These are phyloP conservation scores for Melieria picta DNA, from an alignment of 2,888 invertebrate genomes.

Conservation along the genomic window DNA sequence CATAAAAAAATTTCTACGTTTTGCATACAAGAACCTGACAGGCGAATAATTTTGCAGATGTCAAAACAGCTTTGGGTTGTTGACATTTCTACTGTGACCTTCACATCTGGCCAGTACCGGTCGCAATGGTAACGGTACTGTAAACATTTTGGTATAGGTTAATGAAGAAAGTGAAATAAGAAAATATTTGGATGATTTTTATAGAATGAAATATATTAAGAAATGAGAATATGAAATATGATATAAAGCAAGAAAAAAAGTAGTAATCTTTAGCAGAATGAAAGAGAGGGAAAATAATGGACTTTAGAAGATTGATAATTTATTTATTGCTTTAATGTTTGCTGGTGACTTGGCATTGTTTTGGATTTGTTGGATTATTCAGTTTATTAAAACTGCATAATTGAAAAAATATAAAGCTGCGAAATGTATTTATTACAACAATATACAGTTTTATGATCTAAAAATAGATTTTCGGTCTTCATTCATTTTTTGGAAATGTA, in stretches of 20 bases:
- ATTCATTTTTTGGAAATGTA: too few relatives aligned
- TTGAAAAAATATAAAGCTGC: too few relatives aligned
- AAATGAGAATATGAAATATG: not conserved
- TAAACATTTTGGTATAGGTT: not conserved
- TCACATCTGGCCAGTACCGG: not conserved
- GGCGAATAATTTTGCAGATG: slow-evolving; percentile 16
- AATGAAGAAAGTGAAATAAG: too few relatives aligned
- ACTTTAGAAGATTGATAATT: too few relatives aligned
- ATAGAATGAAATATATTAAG: not conserved
- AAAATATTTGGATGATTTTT: not conserved
- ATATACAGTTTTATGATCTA: too few relatives aligned
- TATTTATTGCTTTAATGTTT: too few relatives aligned
- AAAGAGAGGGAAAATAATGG: too few relatives aligned
- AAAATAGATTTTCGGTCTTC: too few relatives aligned
- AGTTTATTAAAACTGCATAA: too few relatives aligned
- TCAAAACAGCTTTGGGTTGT: slow-evolving; percentile 26
- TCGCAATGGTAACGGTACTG: slow-evolving; percentile 11
- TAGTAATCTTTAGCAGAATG: not conserved
- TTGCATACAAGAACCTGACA: not conserved
- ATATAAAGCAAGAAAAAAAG: not conserved
- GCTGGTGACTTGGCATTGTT: too few relatives aligned
- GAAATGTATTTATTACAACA: too few relatives aligned
- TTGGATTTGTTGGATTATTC: too few relatives aligned
- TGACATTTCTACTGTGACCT: slow-evolving; percentile 19
- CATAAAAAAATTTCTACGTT: slow-evolving; percentile 1